A percentile compares a stretch with the other conserved stretches of the same genome.
These are phyloP conservation scores for Megaustenia siamemsis DNA, from an alignment of 2,888 invertebrate genomes.

Conservation along the genomic window DNA sequence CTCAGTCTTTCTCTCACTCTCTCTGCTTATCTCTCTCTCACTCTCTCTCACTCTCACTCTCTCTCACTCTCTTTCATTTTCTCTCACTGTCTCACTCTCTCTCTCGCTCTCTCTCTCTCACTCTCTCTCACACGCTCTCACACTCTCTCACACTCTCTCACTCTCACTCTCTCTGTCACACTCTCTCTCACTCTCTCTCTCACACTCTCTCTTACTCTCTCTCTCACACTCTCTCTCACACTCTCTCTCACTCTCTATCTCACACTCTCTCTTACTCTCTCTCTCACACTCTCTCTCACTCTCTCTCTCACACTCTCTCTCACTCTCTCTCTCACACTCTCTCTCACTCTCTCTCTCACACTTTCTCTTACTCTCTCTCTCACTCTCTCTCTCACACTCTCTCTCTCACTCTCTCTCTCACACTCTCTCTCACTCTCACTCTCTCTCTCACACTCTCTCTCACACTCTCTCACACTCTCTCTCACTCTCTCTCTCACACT, in stretches of 20 bases:
- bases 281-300: not conserved
- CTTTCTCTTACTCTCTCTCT: no score
- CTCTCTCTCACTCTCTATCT: slow-evolving; percentile 14
- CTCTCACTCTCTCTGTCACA: not conserved
- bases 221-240: not conserved
- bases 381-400: no score
- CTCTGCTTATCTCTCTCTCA: not conserved
- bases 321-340: slow-evolving; percentile 18
- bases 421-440: no score
- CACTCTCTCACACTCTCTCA: not conserved
- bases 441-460: no score
- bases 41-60: not conserved
- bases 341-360: slow-evolving; percentile 4
- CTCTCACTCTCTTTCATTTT: not conserved
- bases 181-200: slow-evolving; percentile 7
- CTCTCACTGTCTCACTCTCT: slow-evolving; percentile 4
- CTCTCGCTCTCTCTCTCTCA: slow-evolving; percentile 6
- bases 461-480: no score
- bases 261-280: not conserved
- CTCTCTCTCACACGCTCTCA: no score
- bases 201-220: not conserved
- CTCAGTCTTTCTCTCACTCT: slow-evolving; percentile 1
- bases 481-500: no score
- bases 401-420: no score
- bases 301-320: slow-evolving; percentile 18